Percentiles rank a stretch among this genome's conserved stretches.
phyloP scores from a whole-genome alignment of 2,888 invertebrate genomes.

The Meteorus colon region DNA sequence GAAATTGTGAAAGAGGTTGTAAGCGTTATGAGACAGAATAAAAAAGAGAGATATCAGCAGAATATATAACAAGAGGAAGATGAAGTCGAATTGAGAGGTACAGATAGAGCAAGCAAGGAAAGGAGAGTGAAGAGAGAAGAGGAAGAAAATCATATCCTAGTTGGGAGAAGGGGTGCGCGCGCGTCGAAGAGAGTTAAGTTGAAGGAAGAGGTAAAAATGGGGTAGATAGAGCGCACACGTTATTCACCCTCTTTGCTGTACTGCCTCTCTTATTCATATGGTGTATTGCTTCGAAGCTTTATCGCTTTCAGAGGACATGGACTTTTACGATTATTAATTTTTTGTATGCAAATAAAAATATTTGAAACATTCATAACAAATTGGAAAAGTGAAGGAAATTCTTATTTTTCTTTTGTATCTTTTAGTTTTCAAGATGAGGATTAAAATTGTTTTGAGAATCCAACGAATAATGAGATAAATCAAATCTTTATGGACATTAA shows the following conservation, averaged over 20 bases:
- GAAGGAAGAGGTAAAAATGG: constrained; percentile 43
- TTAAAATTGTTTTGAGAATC: no score
- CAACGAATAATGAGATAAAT: no score
- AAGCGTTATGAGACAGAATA: constrained; percentile 48
- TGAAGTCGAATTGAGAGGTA: constrained; percentile 21
- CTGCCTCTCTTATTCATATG: constrained; percentile 33
- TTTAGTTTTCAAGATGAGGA: no score
- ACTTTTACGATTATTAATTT: constrained; percentile 68
- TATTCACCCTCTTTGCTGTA: background rate
- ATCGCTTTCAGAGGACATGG: constrained; percentile 61
- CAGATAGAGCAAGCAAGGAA: constrained; percentile 32
- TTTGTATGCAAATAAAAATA: constrained; percentile 50
- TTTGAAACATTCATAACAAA: background rate
- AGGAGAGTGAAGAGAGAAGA: constrained; percentile 20
- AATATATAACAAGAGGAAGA: constrained; percentile 25
- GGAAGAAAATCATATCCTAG: constrained; percentile 27
- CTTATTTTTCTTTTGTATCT: no score
- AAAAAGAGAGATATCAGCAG: constrained; percentile 20
- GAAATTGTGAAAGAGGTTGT: constrained; percentile 50
- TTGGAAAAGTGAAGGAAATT: background rate
- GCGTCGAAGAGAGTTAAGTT: constrained; percentile 14
- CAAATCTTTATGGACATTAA: no score
- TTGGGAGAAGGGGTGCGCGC: constrained; percentile 45
- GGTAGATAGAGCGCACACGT: constrained; percentile 34
- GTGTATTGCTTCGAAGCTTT: constrained; percentile 63